Evolutionary conservation across 2,888 invertebrate species (phyloP), one percentile per base, ranked within the genome.

Genomic region (Heliconius ismenius): DNA sequence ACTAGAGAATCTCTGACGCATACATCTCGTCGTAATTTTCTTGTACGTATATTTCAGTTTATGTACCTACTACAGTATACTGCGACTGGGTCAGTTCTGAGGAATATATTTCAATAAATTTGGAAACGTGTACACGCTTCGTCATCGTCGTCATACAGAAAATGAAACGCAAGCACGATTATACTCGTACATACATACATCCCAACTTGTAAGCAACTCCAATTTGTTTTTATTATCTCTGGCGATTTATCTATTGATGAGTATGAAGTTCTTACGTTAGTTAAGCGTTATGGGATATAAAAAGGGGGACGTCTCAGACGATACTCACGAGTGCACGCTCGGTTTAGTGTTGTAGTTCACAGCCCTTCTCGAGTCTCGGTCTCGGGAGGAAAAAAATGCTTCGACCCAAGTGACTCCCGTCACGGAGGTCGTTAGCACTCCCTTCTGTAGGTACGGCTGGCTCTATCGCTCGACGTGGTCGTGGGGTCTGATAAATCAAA

Each of bases 341-440:
- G 32, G 32, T 54, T 10, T 54, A 54, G 63, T 75, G 32, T 69
- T 32, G 49, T 32, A 70, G 26, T 70, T 75, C 63, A 32, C 68
- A 69, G 26, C 63, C 63, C 69, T 63, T 36, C 70, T 54, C 62
- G 49, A 60, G 36, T 67, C 65, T 26, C 62, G 26, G 39, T 73
- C 60, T 54, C 68, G 36, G 77, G 75, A 73, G 72, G 69, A 54
- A 70, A 77, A 77, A 79, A 77, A 75, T n/a, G 21, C 13, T 68
- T 73, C 68, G 43, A 43, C 69, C 43, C 74, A 67, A 69, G 75
- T 73, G 73, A 76, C 72, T 73, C 77, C 64, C 74, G 76, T 78
- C 73, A 67, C 75, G 70, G 70, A 77, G 75, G 79, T 77, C 79
- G 69, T 77, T 79, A 75, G 77, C 79, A 77, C 75, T 73, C 63